A percentile compares a stretch with the other conserved stretches of the same genome.
Conservation (phyloP, 2,888 invertebrate species). For the Thymelicus acteon region DNA sequence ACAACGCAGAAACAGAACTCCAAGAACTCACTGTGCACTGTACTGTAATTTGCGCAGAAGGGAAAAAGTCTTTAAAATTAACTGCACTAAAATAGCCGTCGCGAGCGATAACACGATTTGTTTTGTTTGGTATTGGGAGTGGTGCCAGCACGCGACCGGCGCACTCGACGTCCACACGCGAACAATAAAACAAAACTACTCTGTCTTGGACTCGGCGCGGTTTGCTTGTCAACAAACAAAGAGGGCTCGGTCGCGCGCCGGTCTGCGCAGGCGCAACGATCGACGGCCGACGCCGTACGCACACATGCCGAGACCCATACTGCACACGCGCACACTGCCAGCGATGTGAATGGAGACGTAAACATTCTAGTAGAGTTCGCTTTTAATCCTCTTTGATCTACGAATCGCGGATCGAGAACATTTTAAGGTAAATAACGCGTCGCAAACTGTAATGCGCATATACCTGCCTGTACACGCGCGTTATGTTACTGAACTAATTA, state of each 20-base stretch:
- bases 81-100: conserved; percentile 73
- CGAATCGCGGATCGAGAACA: conserved; percentile 36
- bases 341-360: conserved; percentile 78
- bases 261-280: conserved; percentile 67
- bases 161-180: conserved; percentile 62
- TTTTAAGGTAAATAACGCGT: conserved; percentile 18
- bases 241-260: conserved; percentile 66
- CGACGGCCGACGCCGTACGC: conserved; percentile 66
- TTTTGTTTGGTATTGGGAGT: conserved; percentile 30
- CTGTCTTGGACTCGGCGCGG: conserved; percentile 50
- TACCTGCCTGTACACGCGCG: conserved; percentile 22
- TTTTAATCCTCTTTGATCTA: conserved; percentile 45
- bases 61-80: conserved; percentile 55
- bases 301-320: conserved; percentile 49
- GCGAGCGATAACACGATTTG: conserved; percentile 62
- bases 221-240: conserved; percentile 83
- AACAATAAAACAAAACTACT: conserved; percentile 55
- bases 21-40: conserved; percentile 57
- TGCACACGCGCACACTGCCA: conserved; percentile 56
- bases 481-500: conserved; percentile 41
- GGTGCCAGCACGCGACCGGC: conserved; percentile 53
- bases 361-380: conserved; percentile 59
- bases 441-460: conserved; percentile 16
- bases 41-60: conserved; percentile 65
- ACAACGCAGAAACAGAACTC: conserved; percentile 42